Conservation (phyloP, 2,797 vertebrate genomes). For the Ambastaia sidthimunki region DNA sequence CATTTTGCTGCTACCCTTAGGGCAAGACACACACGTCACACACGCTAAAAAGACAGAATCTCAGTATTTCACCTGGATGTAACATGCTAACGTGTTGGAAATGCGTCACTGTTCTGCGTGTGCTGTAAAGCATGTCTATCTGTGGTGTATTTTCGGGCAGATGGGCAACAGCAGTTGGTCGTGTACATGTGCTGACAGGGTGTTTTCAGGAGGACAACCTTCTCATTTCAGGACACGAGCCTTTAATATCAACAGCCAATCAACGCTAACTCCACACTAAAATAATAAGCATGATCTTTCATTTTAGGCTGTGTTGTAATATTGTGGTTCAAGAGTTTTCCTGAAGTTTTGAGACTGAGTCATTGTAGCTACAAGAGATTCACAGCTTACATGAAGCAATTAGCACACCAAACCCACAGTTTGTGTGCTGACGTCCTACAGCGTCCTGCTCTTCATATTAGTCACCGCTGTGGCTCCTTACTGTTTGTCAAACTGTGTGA, state of each 20-base stretch:
- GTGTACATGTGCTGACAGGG: constrained; percentile 36
- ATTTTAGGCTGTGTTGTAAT: not conserved
- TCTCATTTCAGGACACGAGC: not conserved
- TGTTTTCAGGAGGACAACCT: constrained; percentile 34
- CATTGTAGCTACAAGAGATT: constrained; percentile 38
- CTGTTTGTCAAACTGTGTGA: constrained; percentile 7
- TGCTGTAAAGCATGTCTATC: constrained; percentile 30
- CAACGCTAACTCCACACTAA: not conserved
- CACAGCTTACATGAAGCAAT: constrained; percentile 43
- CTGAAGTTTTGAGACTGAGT: constrained; percentile 25
- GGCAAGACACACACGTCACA: constrained; percentile 15
- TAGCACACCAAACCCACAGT: constrained; percentile 36
- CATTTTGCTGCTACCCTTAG: not conserved
- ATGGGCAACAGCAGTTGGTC: constrained; percentile 50
- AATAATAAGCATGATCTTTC: not conserved
- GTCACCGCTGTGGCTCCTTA: constrained; percentile 6
- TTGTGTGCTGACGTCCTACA: not conserved
- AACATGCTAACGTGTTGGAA: not conserved
- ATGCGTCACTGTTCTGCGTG: not conserved
- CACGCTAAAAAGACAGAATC: constrained; percentile 3
- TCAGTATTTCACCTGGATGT: not conserved
- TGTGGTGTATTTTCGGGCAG: constrained; percentile 53
- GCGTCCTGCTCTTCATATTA: constrained; percentile 9
- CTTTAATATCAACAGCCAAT: not conserved
- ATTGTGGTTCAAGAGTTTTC: constrained; percentile 2